Evolutionary conservation across 2,113 vertebrate genomes (phyloP), one percentile per base, ranked within the genome.

Genomic region (Pygathrix nemaeus): DNA sequence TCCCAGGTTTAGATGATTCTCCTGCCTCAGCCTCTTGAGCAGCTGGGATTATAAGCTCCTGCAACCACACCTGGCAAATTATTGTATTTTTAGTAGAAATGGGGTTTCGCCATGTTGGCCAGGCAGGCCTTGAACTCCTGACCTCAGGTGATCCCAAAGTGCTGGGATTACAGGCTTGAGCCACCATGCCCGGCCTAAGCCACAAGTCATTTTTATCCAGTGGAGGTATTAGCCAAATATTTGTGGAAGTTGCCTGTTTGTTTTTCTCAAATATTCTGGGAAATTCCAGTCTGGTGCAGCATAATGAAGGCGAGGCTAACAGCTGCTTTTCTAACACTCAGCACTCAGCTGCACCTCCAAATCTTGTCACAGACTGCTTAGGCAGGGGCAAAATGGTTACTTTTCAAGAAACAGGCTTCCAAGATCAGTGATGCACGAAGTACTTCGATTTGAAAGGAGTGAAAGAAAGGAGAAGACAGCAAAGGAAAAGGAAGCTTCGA

Each of bases 371-470:
- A 13, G 32, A 55, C 57, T 97, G 93, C 90, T 93, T 75, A 94
- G 40, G n/a, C 3, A 6, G 95, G 93, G 84, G 43, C 23, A 96
- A 96, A 98, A 96, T 86, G 78, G 87, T 76, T 96, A 88, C n/a
- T 95, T 98, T 97, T 95, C 70, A 96, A 94, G 91, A 97, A 94
- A 94, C 38, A 93, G 85, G 94, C 82, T 92, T 97, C 97, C 95
- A 94, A 98, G 84, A 98, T 98, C 96, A 98, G 78, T 96, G 96
- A 83, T 57, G 43, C 93, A 90, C 93, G 96, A 97, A 96, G 32
- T 2, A 2, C 59, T 97, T 97, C 48, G 32, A 59, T 93, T 96
- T 30, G 14, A 88, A 95, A 80, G 35, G 57, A n/a, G 21, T 18
- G 6, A 61, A 57, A 80, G 1, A 68, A 64, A 80, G 1, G 30